Evolutionary conservation across 2,113 vertebrate genomes (phyloP).

Genomic region (Mixornis gularis): DNA sequence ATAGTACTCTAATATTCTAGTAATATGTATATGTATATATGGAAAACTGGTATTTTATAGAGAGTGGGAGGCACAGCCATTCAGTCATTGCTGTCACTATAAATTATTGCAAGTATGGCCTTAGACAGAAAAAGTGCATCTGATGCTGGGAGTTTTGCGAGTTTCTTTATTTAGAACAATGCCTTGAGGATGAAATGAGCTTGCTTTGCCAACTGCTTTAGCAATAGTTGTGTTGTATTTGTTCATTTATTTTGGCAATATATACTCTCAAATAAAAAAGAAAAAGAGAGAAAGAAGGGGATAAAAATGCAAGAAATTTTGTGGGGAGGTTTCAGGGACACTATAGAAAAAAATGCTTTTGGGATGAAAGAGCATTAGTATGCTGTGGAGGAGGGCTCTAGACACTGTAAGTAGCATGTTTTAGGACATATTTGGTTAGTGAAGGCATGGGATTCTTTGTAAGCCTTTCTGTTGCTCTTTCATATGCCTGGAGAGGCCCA

Average conservation of each 20-base stretch:
- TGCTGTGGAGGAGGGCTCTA: not conserved
- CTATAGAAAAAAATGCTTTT: not conserved
- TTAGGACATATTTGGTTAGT: not conserved
- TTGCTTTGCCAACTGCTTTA: not conserved
- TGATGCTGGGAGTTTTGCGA: not conserved
- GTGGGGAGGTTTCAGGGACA: not conserved
- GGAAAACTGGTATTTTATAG: constrained; percentile 10
- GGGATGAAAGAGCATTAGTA: not conserved
- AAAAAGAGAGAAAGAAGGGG: not conserved
- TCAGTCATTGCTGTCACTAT: constrained; percentile 33
- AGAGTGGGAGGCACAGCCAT: not conserved
- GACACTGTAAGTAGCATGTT: not conserved
- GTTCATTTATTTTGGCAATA: constrained; percentile 10
- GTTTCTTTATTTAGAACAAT: constrained; percentile 16
- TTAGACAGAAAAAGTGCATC: constrained; percentile 31
- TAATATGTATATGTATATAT: not conserved
- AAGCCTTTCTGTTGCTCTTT: not conserved
- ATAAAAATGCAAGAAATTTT: not conserved
- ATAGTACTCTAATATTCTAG: not conserved
- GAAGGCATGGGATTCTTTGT: not conserved
- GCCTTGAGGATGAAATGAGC: constrained; percentile 34
- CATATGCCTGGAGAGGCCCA: not conserved
- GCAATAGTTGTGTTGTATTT: not conserved
- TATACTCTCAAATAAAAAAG: not conserved
- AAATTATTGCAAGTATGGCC: not conserved